These are phyloP conservation scores for Poliocrania exsul DNA, from an alignment of 2,797 vertebrate species.

Conservation along the genomic window DNA sequence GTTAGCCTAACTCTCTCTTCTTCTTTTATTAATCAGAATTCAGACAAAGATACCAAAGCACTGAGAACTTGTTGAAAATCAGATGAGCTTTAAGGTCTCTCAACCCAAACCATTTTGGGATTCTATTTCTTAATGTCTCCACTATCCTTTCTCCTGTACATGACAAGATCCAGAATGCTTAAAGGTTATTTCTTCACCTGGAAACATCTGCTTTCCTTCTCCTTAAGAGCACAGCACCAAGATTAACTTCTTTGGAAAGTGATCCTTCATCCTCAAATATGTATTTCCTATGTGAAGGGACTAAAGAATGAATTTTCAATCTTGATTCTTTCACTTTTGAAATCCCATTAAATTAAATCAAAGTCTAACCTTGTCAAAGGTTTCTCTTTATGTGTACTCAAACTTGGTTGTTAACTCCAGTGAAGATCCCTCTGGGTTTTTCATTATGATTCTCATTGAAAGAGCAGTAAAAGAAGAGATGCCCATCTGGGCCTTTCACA, in stretches of 20 bases:
- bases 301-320: background rate
- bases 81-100: background rate
- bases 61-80: background rate
- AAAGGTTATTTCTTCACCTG: background rate
- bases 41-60: background rate
- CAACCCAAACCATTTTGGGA: background rate
- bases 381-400: background rate
- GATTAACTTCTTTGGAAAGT: background rate
- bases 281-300: background rate
- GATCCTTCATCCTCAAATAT: background rate
- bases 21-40: background rate
- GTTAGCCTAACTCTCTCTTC: background rate
- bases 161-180: background rate
- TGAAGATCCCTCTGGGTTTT: background rate
- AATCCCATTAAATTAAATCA: background rate
- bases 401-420: background rate
- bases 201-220: background rate
- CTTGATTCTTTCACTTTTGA: background rate
- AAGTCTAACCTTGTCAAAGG: background rate
- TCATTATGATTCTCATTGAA: background rate
- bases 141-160: background rate
- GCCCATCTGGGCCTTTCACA: background rate
- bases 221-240: background rate
- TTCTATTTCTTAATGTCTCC: background rate
- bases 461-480: background rate